These are phyloP conservation scores for Etia nguti DNA, from an alignment of 2,113 vertebrate species.

Conservation along the genomic window DNA sequence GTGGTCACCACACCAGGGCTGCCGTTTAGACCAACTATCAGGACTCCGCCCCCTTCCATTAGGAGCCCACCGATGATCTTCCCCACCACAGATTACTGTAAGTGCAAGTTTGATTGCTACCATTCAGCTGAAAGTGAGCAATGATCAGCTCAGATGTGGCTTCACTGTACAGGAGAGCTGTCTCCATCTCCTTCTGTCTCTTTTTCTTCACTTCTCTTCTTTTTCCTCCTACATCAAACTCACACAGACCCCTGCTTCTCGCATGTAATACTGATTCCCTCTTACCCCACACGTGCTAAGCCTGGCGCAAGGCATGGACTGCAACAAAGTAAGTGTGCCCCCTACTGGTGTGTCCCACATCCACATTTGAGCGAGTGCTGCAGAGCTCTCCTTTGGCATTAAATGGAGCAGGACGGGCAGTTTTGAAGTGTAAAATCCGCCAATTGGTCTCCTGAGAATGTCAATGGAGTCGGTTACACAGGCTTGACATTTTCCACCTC, in stretches of 20 bases:
- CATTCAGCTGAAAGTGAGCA: background rate
- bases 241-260: background rate
- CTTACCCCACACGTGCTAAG: conserved; percentile 1
- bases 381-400: conserved; percentile 48
- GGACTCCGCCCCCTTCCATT: conserved; percentile 27
- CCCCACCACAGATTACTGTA: conserved; percentile 44
- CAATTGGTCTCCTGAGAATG: conserved; percentile 66
- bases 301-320: background rate
- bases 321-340: conserved; percentile 65
- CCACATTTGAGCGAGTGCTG: background rate
- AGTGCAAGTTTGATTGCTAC: conserved; percentile 39
- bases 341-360: conserved; percentile 35
- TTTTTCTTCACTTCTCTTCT: background rate
- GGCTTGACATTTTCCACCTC: conserved; percentile 59
- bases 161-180: background rate
- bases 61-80: background rate
- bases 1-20: conserved; percentile 34
- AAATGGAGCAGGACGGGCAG: conserved; percentile 58
- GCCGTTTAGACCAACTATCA: conserved; percentile 7
- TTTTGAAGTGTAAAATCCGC: conserved; percentile 58
- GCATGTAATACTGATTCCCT: conserved; percentile 6
- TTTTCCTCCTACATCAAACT: background rate
- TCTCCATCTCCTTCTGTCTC: background rate
- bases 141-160: background rate
- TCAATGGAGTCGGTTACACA: conserved; percentile 58